Conservation (phyloP, 2,888 invertebrate species). For the Macropis europaea region DNA sequence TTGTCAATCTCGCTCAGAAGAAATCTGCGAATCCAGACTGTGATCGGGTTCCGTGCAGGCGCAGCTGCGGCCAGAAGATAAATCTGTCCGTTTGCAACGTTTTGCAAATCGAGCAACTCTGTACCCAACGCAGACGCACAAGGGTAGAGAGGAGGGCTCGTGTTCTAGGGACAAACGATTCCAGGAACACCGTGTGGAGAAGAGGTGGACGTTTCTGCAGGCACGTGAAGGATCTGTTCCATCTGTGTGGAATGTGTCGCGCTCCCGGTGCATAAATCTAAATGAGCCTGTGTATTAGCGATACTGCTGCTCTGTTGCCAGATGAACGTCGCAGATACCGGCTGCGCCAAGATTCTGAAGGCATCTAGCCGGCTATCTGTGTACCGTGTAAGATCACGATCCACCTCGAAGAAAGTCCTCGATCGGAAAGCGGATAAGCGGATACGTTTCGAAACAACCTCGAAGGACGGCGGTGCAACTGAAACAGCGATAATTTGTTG, state of each 20-base stretch:
- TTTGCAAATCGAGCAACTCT: slow-evolving; percentile 13
- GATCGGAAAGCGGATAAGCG: slow-evolving; percentile 54
- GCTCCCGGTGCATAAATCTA: slow-evolving; percentile 53
- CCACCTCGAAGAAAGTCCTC: slow-evolving; percentile 44
- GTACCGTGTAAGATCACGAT: slow-evolving; percentile 37
- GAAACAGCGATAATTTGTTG: slow-evolving; percentile 42
- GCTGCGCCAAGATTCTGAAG: slow-evolving; percentile 21
- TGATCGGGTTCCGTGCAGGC: no score
- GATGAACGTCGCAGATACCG: slow-evolving; percentile 50
- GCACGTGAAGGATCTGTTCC: slow-evolving; percentile 17
- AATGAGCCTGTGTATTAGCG: slow-evolving; percentile 45
- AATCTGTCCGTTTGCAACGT: slow-evolving; percentile 28
- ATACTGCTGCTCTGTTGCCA: slow-evolving; percentile 38
- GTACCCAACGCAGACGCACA: no score
- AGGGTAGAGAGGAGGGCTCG: no score
- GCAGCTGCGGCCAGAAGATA: slow-evolving; percentile 24
- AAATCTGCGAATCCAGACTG: no score
- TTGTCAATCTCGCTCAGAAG: no score
- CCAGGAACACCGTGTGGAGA: not conserved
- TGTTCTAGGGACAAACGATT: no score
- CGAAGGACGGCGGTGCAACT: slow-evolving; percentile 32
- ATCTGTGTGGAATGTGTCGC: slow-evolving; percentile 45
- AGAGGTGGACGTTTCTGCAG: not conserved
- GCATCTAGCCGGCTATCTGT: slow-evolving; percentile 37
- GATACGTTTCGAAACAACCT: slow-evolving; percentile 48